A percentile compares a stretch with the other conserved stretches of the same genome.
Evolutionary conservation across 2,888 invertebrate genomes (phyloP).

Genomic region (Catocala nupta): DNA sequence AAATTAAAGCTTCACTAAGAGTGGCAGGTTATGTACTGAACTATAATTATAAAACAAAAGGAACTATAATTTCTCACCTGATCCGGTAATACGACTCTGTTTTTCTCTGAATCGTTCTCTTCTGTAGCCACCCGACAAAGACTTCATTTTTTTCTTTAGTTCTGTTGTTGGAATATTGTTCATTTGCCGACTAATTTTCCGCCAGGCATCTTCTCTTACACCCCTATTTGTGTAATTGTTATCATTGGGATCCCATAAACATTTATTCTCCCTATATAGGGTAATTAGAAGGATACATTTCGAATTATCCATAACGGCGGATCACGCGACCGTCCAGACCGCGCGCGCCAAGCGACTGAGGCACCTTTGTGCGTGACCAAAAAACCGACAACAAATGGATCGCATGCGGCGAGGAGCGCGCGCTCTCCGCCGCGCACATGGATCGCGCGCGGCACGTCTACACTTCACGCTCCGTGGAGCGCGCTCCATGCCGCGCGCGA

Average conservation of each 20-base stretch:
- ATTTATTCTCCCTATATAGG: slow-evolving; percentile 39
- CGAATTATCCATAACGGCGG: slow-evolving; percentile 18
- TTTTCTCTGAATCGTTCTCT: slow-evolving; percentile 23
- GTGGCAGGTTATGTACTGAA: slow-evolving; percentile 17
- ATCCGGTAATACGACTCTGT: slow-evolving; percentile 20
- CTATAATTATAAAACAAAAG: background rate
- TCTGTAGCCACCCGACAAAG: slow-evolving; percentile 27
- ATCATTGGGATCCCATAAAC: slow-evolving; percentile 17
- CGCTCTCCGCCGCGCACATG: slow-evolving; percentile 14
- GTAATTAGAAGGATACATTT: slow-evolving; percentile 20
- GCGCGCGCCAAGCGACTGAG: slow-evolving; percentile 18
- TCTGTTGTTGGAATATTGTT: slow-evolving; percentile 12
- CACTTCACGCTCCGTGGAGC: slow-evolving; percentile 26
- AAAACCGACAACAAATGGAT: slow-evolving; percentile 47
- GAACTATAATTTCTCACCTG: slow-evolving; percentile 22
- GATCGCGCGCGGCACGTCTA: slow-evolving; percentile 11
- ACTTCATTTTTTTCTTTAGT: slow-evolving; percentile 25
- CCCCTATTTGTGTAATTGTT: slow-evolving; percentile 15
- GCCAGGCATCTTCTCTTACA: slow-evolving; percentile 19
- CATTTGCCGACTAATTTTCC: slow-evolving; percentile 22
- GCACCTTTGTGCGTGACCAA: slow-evolving; percentile 36
- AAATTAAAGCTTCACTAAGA: slow-evolving; percentile 27
- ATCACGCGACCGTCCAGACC: slow-evolving; percentile 25
- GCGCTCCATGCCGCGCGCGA: slow-evolving; percentile 31
- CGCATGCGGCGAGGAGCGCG: slow-evolving; percentile 38